Base-by-base conservation (phyloP, 2,888 invertebrate genomes). In the Sesia apiformis region DNA sequence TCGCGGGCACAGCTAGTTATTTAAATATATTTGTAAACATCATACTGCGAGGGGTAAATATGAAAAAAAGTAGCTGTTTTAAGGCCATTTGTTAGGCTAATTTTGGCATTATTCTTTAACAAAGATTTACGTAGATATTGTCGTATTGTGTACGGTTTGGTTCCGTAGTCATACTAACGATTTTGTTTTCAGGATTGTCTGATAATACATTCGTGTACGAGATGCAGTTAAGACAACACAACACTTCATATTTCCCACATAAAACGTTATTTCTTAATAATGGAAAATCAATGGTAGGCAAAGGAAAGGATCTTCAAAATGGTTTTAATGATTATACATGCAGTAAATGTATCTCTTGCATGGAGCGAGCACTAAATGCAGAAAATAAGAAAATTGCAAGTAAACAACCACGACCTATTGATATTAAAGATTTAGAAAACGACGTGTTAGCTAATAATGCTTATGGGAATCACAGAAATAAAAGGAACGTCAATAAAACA, bases 361-460 rank as follows among this genome's bases (percentile, higher is more conserved):
- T 84, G 76, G 73, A 77, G 56, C 62, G 64, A 58, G 74, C 74
- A 5, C 63, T 81, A 3, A 73, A 66, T 65, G 68, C 71, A 0
- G 61, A 69, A n/a, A 74, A 64, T 58, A 8, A 8, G 39, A 40
- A 52, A 56, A 62, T 38, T 55, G 54, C 5, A 39, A 4, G 3
- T 60, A 5, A 60, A 63, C 39, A 58, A 53, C 39, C 57, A 58
- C 6, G 60, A 6, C n/a, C 63, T 3, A 23, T 46, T n/a, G 61
- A 55, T 51, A 40, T 55, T 4, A 60, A 70, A 6, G 66, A 72
- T 49, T 39, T 72, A n/a, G 62, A 66, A 42, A 63, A 72, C 40
- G 67, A 74, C 51, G 53, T 70, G 4, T 49, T 70, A 4, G 4
- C 46, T 23, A 23, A 46, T 46, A n/a, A 46, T 46, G 8, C n/a